Percentiles rank a stretch among this genome's conserved stretches.
These are phyloP conservation scores for Plodia interpunctella DNA, from an alignment of 1,140 invertebrate genomes.

Conservation along the genomic window DNA sequence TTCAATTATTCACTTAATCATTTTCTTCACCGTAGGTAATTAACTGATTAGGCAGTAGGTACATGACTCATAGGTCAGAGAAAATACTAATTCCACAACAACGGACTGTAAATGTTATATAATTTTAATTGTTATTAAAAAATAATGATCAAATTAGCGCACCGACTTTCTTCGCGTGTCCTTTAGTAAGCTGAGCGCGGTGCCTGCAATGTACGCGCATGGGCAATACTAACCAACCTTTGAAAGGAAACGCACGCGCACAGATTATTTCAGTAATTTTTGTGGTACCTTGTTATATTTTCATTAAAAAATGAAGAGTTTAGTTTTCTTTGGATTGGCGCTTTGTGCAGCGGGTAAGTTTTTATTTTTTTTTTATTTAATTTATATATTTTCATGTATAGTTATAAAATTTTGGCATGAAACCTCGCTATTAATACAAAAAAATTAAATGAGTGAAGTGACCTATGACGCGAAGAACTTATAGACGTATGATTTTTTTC, in stretches of 20 bases:
- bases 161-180: conserved; percentile 31
- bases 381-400: not conserved
- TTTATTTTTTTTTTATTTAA: not conserved
- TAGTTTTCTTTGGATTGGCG: not conserved
- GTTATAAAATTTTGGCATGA: too few relatives aligned
- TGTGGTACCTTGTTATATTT: not conserved
- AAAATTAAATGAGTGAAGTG: too few relatives aligned
- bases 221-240: conserved; percentile 61
- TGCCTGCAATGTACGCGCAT: conserved; percentile 33
- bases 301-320: not conserved
- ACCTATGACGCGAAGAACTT: too few relatives aligned
- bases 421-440: too few relatives aligned
- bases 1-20: too few relatives aligned
- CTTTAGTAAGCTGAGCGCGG: conserved; percentile 36
- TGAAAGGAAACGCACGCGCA: conserved; percentile 56
- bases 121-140: not conserved
- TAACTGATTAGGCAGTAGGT: too few relatives aligned
- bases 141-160: conserved; percentile 13
- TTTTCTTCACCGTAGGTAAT: too few relatives aligned
- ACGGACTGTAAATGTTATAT: not conserved
- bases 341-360: not conserved
- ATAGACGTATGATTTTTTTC: too few relatives aligned
- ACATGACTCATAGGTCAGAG: too few relatives aligned
- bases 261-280: conserved; percentile 17
- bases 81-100: too few relatives aligned